Base-by-base conservation (phyloP, 2,113 vertebrate species). In the Bubo scandiacus region DNA sequence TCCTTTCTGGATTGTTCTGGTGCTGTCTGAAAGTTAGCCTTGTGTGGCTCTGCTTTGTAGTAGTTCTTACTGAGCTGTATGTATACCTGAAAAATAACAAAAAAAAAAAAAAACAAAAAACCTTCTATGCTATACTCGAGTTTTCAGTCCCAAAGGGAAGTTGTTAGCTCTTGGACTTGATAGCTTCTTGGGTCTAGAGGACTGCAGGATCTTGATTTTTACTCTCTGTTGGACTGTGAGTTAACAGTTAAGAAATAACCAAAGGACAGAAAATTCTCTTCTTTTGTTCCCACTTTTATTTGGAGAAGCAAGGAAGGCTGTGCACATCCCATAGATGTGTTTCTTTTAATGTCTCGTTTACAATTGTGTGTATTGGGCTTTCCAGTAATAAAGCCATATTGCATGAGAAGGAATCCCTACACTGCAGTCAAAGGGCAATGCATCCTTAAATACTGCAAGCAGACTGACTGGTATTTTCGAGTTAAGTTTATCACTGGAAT, bases 71-170 rank as follows among this genome's bases (percentile, higher is more conserved):
- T 90, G 58, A 97, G 93, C 38, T 97, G 92, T 89, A 97, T 26
- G 36, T 97, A 98, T 74, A 55, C 92, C 98, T 98, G 95, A 77
- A 98, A 98, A 90, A 84, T 45, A 93, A 4, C 26, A 21, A 14
- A 21, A 52, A 49, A 61, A 81, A 82, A 78, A 25, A 15, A 23
- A 77, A 25, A 17, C 18, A 45, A 11, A n/a, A n/a, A n/a, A n/a
- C n/a, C 5, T n/a, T 59, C 26, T 57, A 10, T 54, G 7, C 3
- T 42, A 32, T 13, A 34, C 18, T 43, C 20, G 15, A 34, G 43
- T 70, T 95, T 91, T 81, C 32, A 30, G 19, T 77, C 27, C 17
- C 34, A 27, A 88, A 61, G 32, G 5, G 58, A 67, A 80, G 7
- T 55, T 86, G 13, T 59, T 86, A 63, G 26, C 40, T 86, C 29